Evolutionary conservation across 2,113 vertebrate genomes (phyloP), one percentile per base, ranked within the genome.

Genomic region (Oncorhynchus kisutch): DNA sequence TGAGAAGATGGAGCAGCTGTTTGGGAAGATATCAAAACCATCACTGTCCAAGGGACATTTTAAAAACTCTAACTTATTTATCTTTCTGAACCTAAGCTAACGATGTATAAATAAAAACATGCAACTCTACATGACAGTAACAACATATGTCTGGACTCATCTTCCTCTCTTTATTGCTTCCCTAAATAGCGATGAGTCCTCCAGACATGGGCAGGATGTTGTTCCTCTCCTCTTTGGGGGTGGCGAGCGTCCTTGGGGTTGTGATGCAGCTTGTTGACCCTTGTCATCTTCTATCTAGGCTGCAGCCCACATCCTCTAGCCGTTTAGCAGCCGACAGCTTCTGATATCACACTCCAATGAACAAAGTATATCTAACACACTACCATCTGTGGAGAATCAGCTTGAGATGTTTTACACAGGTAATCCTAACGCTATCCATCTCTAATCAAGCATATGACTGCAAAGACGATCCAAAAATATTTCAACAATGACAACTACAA

Each of bases 341-440:
- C 67, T 73, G 24, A 70, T 27, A 5, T 65, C 81, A 49, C 34
- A 72, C 79, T 70, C 79, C 79, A 79, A 78, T 78, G 69, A 82
- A 85, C 73, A 60, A 45, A 80, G 80, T 82, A 74, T 54, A 65
- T 77, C 81, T 67, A 62, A 82, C 75, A 70, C 5, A 60, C 31
- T n/a, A 18, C 75, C 84, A 82, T 81, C 79, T 86, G 85, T 65
- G 48, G 79, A 16, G 67, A 75, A 75, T 81, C 60, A 27, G 49
- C 79, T 70, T 67, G 77, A 82, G 71, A 59, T 75, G 51, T 77
- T 67, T 14, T 5, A 5, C 22, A 16, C 65, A 29, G 12, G 9
- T 4, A 29, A 27, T 22, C 64, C 5, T 60, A 20, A 60, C n/a
- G 16, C 6, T 2, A 62, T 62, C 16, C 39, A 2, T 45, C 39